Evolutionary conservation across 2,797 vertebrate species (phyloP), one percentile per base, ranked within the genome.

Genomic region (Serranus cabrilla): DNA sequence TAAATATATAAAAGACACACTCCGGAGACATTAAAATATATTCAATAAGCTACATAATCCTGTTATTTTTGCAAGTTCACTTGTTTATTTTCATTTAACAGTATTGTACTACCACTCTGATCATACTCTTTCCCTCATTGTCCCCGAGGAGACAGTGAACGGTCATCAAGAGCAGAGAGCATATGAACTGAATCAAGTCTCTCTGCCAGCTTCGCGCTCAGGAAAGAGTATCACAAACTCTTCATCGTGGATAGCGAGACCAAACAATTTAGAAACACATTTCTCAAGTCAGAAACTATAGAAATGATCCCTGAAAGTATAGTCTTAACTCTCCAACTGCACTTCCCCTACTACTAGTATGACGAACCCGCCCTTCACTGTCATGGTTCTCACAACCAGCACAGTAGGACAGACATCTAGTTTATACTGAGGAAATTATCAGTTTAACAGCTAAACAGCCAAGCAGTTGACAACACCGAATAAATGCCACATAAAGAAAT

Each of bases 301-400:
- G 93, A 95, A 95, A 94, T 93, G 92, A 95, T 94, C 93, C 94
- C 93, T 94, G 93, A 94, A 94, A 95, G 94, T 94, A 94, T 93
- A 94, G 92, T 95, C 92, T 92, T 94, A 40, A 45, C 9, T 0
- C 0, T 0, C 0, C 0, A 0, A 0, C 0, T 0, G 0, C 0
- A 0, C 8, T 0, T 2, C 0, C 4, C 17, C 2, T 0, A 4
- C 2, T 17, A 57, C 0, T 76, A 63, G 3, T 59, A 69, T 16
- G 14, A n/a, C 2, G 3, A 31, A 0, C 11, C 4, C 0, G 0
- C 0, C 1, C 2, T 14, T 43, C 52, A 14, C 25, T 3, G 18
- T 88, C 68, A 82, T 18, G 88, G 87, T 91, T 68, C 27, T 1
- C 0, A 31, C 7, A 18, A 21, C 11, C 0, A 13, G 6, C 16